These are phyloP conservation scores for Pogona vitticeps DNA, from an alignment of 2,113 vertebrate genomes.

Conservation along the genomic window DNA sequence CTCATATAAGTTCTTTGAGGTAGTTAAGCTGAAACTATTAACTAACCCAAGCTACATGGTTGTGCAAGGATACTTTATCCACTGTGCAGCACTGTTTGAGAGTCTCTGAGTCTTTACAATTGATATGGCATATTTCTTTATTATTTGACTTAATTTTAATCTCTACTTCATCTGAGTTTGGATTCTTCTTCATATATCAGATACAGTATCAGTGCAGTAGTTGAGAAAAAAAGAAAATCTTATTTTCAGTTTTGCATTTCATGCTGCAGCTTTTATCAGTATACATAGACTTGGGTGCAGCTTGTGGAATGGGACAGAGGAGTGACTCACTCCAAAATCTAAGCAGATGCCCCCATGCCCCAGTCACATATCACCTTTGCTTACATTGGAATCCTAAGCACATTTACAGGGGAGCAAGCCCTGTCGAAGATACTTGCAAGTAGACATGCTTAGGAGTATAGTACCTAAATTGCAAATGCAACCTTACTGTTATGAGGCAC, in stretches of 20 bases:
- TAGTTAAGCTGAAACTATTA: neutral
- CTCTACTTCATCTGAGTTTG: neutral
- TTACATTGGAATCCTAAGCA: too few species aligned
- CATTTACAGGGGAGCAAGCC: too few species aligned
- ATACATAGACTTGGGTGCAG: too few species aligned
- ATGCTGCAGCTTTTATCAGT: too few species aligned
- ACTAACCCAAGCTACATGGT: neutral
- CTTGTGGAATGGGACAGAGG: too few species aligned
- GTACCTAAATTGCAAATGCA: neutral
- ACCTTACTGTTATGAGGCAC: neutral
- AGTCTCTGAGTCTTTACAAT: neutral
- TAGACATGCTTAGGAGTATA: neutral
- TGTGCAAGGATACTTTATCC: neutral
- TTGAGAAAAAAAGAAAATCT: neutral
- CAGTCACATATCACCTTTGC: too few species aligned
- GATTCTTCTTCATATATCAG: neutral
- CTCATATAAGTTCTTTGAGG: neutral
- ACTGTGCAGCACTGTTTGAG: neutral
- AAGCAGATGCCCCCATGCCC: too few species aligned
- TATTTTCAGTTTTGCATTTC: too few species aligned
- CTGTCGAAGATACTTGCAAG: too few species aligned
- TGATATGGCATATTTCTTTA: neutral
- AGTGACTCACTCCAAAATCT: too few species aligned
- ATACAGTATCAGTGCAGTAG: neutral
- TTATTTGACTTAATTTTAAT: neutral